Percentiles rank a stretch among this genome's conserved stretches.
Evolutionary conservation across 2,113 vertebrate genomes (phyloP).

Genomic region (Helogale parvula): DNA sequence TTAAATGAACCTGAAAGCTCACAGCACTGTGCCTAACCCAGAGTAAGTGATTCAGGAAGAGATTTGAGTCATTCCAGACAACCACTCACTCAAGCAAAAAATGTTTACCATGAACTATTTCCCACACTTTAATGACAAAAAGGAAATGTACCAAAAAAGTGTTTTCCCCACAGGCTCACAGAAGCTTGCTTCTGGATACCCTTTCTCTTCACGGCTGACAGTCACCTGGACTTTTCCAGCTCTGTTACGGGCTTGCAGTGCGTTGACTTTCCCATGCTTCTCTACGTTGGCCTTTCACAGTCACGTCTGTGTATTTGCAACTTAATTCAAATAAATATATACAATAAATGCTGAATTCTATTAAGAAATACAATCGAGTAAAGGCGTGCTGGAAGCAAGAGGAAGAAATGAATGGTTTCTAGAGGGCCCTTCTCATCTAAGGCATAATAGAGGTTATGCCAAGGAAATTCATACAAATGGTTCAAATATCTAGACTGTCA

Average conservation of each 20-base stretch:
- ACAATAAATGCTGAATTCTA: constrained; percentile 8
- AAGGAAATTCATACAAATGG: constrained; percentile 43
- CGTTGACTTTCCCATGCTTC: neutral
- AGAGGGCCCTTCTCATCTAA: neutral
- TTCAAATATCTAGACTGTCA: neutral
- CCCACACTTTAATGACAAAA: neutral
- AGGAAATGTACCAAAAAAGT: neutral
- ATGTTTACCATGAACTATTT: neutral
- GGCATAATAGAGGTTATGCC: neutral
- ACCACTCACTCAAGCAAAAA: neutral
- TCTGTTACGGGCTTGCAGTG: neutral
- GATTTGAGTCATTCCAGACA: neutral
- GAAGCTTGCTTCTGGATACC: neutral
- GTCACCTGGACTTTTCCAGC: neutral
- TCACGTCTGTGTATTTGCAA: neutral
- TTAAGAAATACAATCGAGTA: constrained; percentile 29
- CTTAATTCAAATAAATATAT: constrained; percentile 43
- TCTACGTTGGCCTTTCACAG: constrained; percentile 1
- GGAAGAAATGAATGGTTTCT: neutral
- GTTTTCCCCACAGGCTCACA: neutral
- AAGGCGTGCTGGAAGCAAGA: neutral
- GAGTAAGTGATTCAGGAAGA: neutral
- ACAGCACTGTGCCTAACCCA: neutral
- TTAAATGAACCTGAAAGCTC: neutral
- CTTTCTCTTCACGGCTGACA: neutral